Evolutionary conservation across 2,113 vertebrate species (phyloP).

Genomic region (Myiagra hebetior): DNA sequence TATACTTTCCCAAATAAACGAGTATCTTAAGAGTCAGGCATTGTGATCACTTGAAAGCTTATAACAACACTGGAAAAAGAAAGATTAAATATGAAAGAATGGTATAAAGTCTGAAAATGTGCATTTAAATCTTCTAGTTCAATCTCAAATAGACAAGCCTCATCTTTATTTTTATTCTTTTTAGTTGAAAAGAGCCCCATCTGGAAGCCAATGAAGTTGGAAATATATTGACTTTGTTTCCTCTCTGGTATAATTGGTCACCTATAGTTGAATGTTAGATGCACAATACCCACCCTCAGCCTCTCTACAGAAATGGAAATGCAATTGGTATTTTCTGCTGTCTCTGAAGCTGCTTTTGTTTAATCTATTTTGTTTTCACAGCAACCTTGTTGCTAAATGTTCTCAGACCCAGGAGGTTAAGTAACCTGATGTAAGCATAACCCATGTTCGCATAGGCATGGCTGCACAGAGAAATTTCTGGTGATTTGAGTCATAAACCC

Average conservation of each 20-base stretch:
- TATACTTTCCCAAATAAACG: neutral
- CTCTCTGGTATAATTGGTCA: conserved; percentile 7
- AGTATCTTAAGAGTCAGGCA: neutral
- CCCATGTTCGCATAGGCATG: accelerated
- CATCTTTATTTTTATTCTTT: neutral
- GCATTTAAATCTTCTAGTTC: conserved; percentile 18
- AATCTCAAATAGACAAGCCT: neutral
- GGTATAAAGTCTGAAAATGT: conserved; percentile 5
- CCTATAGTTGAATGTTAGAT: neutral
- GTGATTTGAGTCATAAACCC: neutral
- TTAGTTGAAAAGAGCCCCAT: neutral
- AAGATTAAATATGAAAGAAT: neutral
- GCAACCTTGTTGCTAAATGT: neutral
- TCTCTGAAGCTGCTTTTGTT: neutral
- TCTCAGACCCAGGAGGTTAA: neutral
- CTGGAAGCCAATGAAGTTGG: neutral
- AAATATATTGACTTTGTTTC: neutral
- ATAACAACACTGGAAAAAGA: neutral
- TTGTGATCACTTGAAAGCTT: neutral
- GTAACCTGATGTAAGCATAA: neutral
- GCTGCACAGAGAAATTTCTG: neutral
- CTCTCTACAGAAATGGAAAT: neutral
- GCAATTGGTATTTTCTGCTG: neutral
- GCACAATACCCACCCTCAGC: neutral
- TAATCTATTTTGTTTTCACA: neutral